Base-by-base conservation (phyloP, 2,888 invertebrate genomes). In the Hypena proboscidalis region DNA sequence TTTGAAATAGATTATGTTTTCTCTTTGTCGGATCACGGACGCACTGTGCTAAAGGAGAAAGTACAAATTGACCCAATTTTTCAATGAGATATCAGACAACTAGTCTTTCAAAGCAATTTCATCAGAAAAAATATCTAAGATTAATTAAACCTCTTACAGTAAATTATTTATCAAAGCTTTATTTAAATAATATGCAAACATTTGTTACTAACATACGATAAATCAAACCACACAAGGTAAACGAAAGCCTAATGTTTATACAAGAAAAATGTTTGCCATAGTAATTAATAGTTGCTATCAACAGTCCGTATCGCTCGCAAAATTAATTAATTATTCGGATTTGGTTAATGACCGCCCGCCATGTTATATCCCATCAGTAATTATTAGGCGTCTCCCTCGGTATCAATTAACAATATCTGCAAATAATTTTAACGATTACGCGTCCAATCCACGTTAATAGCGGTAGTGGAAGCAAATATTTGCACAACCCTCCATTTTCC, bases 361-460 rank as follows among this genome's bases (percentile, higher is more conserved):
- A 66, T 62, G 57, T 56, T 64, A 58, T 60, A 68, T 58, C 58
- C 60, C 58, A 58, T 55, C 55, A 54, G 67, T 57, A 64, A 70
- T 75, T 77, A 77, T 78, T 80, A 77, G 73, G 65, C 67, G 44
- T 71, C 64, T 72, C 74, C 66, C 75, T 65, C 66, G 67, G 60
- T 77, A 82, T 78, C 77, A 80, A 83, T 81, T 80, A 79, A 74
- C 76, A 72, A 70, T 70, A 71, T 72, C 65, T 58, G 73, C 73
- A 71, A 79, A 80, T 80, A 73, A 80, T 77, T 78, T 79, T 69
- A 79, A 69, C 70, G 70, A 74, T 78, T 73, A 74, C 74, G 56
- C 68, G 56, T 68, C 67, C 58, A 67, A 67, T 70, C 67, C 60
- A 45, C 58, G 43, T 56, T 71, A 74, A 74, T 61, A 61, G 58